phyloP scores from a whole-genome alignment of 2,888 invertebrate species.

The Spicauda simplicius region DNA sequence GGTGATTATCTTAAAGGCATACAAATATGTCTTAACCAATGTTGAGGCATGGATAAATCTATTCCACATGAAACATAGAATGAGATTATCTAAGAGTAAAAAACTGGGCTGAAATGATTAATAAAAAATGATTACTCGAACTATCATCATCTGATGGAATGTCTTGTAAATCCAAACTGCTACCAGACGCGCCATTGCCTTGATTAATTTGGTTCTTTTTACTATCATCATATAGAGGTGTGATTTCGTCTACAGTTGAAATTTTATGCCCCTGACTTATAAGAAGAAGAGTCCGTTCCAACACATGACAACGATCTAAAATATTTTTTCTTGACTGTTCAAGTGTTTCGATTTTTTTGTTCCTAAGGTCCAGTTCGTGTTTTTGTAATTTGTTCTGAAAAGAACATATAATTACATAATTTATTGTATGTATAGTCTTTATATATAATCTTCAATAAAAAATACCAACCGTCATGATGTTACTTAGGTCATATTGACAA shows the following conservation, averaged over 20 bases:
- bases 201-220: constrained; percentile 44
- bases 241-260: constrained; percentile 39
- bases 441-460: not conserved
- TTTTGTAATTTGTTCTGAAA: constrained; percentile 61
- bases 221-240: constrained; percentile 15
- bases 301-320: constrained; percentile 58
- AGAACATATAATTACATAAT: constrained; percentile 1
- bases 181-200: constrained; percentile 38
- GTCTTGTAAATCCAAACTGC: constrained; percentile 63
- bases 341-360: constrained; percentile 59
- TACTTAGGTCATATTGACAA: constrained; percentile 68
- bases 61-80: too few species aligned
- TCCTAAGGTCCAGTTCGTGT: constrained; percentile 63
- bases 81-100: too few species aligned
- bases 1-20: too few species aligned
- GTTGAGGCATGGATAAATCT: too few species aligned
- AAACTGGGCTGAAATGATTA: too few species aligned
- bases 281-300: constrained; percentile 67
- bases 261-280: constrained; percentile 68
- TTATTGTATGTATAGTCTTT: not conserved
- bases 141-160: constrained; percentile 67
- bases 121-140: constrained; percentile 51
- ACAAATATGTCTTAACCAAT: too few species aligned
- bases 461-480: constrained; percentile 58
- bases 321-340: constrained; percentile 62